Percentiles rank a stretch among this genome's conserved stretches.
Conservation (phyloP, 2,797 vertebrate species). For the Anomalospiza imberbis region DNA sequence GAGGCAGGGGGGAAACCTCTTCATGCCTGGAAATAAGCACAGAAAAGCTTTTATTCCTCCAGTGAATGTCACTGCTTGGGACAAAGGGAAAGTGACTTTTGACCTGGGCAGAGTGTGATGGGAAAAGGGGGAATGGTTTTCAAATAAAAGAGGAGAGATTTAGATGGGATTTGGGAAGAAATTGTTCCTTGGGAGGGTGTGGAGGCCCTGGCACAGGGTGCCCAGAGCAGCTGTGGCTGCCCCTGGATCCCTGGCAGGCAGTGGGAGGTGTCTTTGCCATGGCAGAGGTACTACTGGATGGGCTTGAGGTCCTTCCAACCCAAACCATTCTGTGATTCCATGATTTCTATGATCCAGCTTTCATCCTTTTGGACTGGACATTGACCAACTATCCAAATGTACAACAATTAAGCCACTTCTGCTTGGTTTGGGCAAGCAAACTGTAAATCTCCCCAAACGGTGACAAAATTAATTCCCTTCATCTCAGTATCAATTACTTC, state of each 20-base stretch:
- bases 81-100: neutral
- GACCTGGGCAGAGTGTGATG: accelerated
- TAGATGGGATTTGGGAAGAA: neutral
- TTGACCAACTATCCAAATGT: accelerated
- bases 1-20: neutral
- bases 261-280: neutral
- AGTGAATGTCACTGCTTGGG: neutral
- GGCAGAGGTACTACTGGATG: neutral
- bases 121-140: neutral
- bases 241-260: neutral
- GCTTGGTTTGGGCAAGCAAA: neutral
- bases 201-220: neutral
- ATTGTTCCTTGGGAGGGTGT: accelerated
- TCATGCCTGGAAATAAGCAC: neutral
- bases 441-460: neutral
- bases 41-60: neutral
- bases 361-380: neutral
- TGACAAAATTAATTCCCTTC: neutral
- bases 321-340: accelerated
- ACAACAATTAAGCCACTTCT: neutral
- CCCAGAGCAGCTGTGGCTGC: neutral
- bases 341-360: neutral
- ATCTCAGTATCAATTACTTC: neutral
- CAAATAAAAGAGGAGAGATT: neutral
- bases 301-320: accelerated